Base-by-base conservation (phyloP, 2,888 invertebrate genomes). In the Platypus cylindrus region DNA sequence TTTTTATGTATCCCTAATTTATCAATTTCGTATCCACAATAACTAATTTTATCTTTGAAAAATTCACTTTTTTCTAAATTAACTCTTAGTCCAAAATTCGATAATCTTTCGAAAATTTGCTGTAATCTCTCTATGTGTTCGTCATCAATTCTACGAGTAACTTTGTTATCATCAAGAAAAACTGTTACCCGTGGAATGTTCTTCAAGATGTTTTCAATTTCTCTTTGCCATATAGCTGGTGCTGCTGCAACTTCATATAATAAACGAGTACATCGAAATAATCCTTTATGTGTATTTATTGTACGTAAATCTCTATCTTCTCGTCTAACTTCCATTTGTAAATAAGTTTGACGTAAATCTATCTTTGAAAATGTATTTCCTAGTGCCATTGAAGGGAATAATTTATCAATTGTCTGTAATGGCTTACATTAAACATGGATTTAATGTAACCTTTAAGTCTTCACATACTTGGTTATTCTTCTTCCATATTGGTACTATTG, bases 271-370 rank as follows among this genome's bases (percentile, higher is more conserved):
- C 48, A 48, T 30, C 47, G 37, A 38, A 46, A 58, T 9, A 57
- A 34, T 3, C 56, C 58, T 34, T 53, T 54, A 33, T 52, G 55
- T 2, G 56, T 58, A 39, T 38, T 56, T 29, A 60, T 42, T 2
- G 55, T 58, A 12, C 56, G 33, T 11, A 50, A 43, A 12, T 55
- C 41, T 35, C 40, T 37, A 17, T 14, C 15, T 11, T 33, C 14
- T 1, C 47, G 49, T 18, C 50, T 48, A 16, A 58, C 44, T 45
- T 52, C 51, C 15, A 58, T 26, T 36, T 60, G 55, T 38, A 56
- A 44, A 34, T 58, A 60, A 3, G 59, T 56, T 30, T 49, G 46
- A 2, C 37, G 34, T 11, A 57, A 44, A 44, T 58, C 54, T 23
- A 47, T 13, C 38, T 43, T 45, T 16, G 40, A 25, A 32, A 46